These are phyloP conservation scores for Holothuria glaberrima DNA, from an alignment of 35 echinoderm and acorn worm genomes.

Conservation along the genomic window DNA sequence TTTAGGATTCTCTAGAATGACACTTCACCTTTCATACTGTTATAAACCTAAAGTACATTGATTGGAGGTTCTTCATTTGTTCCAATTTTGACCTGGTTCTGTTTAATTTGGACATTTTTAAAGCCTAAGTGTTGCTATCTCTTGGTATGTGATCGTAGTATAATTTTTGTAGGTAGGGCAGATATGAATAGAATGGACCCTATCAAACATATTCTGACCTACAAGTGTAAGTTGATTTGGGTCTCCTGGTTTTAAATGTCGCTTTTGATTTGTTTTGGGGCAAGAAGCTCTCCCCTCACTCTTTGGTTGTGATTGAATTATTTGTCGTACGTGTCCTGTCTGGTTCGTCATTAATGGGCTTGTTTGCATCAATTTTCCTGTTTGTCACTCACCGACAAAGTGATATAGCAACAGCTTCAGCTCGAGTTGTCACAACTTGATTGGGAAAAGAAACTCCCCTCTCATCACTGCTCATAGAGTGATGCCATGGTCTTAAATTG, in stretches of 20 bases:
- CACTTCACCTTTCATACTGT: neutral
- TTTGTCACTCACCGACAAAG: slow-evolving; percentile 18
- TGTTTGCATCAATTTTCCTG: slow-evolving; percentile 41
- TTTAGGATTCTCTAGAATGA: too few relatives aligned
- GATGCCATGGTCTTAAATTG: slow-evolving; percentile 16
- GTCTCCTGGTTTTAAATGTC: too few relatives aligned
- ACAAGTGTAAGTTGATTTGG: too few relatives aligned
- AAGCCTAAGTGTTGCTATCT: too few relatives aligned
- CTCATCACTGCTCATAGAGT: neutral
- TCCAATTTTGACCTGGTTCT: too few relatives aligned
- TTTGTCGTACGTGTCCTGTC: neutral
- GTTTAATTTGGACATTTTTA: too few relatives aligned
- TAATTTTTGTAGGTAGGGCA: too few relatives aligned
- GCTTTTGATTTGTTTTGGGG: too few relatives aligned
- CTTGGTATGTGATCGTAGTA: too few relatives aligned
- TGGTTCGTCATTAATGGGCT: neutral
- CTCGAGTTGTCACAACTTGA: slow-evolving; percentile 19
- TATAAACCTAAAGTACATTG: neutral
- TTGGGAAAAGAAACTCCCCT: neutral
- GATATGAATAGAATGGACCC: too few relatives aligned
- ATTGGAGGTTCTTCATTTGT: neutral
- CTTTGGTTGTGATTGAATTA: slow-evolving; percentile 8
- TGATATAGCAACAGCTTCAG: neutral
- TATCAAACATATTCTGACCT: too few relatives aligned
- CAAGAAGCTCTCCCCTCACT: too few relatives aligned